These are phyloP conservation scores for Tuberolachnus salignus DNA, from an alignment of 2,888 invertebrate genomes.

Conservation along the genomic window DNA sequence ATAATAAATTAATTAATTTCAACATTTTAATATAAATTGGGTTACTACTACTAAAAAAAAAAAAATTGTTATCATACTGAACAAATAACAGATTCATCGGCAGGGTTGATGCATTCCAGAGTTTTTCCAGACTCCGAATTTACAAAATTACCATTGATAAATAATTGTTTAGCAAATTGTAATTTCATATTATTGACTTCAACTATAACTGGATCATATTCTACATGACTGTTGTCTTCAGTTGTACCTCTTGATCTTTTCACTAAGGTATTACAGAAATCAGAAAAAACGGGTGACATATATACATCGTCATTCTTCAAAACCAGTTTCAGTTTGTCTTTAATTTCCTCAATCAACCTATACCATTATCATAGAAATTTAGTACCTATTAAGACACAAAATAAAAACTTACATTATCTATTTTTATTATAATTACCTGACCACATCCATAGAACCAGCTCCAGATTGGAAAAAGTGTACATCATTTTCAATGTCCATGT, in stretches of 20 bases:
- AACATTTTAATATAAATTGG: background rate
- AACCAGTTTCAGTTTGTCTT: conserved; percentile 76
- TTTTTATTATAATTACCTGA: conserved; percentile 65
- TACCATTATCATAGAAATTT: conserved; percentile 56
- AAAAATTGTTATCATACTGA: conserved; percentile 64
- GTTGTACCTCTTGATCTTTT: conserved; percentile 71
- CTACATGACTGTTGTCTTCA: conserved; percentile 66
- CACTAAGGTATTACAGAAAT: conserved; percentile 76
- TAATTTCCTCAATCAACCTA: conserved; percentile 88
- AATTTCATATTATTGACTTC: conserved; percentile 83
- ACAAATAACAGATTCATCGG: conserved; percentile 81
- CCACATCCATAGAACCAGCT: conserved; percentile 98
- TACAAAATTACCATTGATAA: conserved; percentile 88
- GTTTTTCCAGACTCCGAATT: conserved; percentile 74
- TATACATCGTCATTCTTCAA: conserved; percentile 90
- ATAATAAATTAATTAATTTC: conserved; percentile 3
- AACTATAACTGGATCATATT: conserved; percentile 76
- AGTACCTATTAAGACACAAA: conserved; percentile 2
- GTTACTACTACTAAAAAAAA: background rate
- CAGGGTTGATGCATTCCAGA: conserved; percentile 76
- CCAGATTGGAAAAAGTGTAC: conserved; percentile 94
- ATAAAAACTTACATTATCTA: background rate
- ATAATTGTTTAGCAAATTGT: conserved; percentile 86
- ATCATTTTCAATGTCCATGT: conserved; percentile 73
- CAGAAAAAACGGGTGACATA: conserved; percentile 87